phyloP scores from a whole-genome alignment of 2,888 invertebrate species.

The Drosophila emarginata region DNA sequence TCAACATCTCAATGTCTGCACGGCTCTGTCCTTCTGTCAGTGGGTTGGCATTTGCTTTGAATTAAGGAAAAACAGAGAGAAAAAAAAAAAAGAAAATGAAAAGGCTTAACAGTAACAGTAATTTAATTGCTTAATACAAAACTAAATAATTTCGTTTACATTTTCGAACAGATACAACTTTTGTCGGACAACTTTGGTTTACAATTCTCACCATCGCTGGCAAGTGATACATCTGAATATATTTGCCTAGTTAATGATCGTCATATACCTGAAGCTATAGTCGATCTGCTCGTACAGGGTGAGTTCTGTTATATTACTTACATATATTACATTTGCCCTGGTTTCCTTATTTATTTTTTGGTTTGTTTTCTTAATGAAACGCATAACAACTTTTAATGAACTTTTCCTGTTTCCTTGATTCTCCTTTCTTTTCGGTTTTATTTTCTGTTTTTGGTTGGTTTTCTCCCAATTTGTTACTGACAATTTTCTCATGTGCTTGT shows the following conservation, averaged over 20 bases:
- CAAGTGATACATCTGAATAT: conserved; percentile 87
- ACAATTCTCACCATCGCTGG: conserved; percentile 85
- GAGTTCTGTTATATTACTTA: conserved; percentile 68
- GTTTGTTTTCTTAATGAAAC: conserved; percentile 49
- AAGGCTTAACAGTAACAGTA: conserved; percentile 11
- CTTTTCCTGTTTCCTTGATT: conserved; percentile 65
- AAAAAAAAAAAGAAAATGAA: background rate
- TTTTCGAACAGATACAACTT: conserved; percentile 83
- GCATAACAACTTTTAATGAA: conserved; percentile 65
- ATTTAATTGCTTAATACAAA: conserved; percentile 16
- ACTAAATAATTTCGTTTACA: background rate
- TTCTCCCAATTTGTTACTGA: conserved; percentile 31
- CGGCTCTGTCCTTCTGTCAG: background rate
- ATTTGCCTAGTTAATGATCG: conserved; percentile 88
- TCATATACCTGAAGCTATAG: conserved; percentile 86
- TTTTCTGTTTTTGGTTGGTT: conserved; percentile 6
- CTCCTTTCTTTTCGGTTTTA: conserved; percentile 29
- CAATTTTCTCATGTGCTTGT: conserved; percentile 48
- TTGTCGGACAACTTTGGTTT: conserved; percentile 85
- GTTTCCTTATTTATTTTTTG: background rate
- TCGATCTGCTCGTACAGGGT: conserved; percentile 88
- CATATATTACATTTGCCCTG: background rate
- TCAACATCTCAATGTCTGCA: conserved; percentile 41
- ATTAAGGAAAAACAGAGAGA: background rate
- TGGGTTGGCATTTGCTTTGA: conserved; percentile 22